Base-by-base conservation (phyloP, 2,888 invertebrate species). In the Xanthorhoe spadicearia region DNA sequence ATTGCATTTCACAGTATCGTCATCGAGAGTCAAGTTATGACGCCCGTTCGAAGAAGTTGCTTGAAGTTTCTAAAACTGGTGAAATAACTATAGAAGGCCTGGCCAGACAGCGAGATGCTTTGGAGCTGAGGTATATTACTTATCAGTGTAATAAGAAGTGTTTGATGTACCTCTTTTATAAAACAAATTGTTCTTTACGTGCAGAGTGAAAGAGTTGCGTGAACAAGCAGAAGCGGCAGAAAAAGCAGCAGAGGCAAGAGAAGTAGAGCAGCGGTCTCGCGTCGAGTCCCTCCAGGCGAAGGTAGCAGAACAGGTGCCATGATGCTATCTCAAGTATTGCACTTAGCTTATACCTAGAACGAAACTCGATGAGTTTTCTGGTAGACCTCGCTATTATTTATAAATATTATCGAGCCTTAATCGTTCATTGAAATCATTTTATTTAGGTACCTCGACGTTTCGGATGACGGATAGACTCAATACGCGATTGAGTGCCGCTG, bases 11-110 rank as follows among this genome's bases (percentile, higher is more conserved):
- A 32, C 78, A 93, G 92, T 87, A 84, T 76, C 92, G 89, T 43
- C 85, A 88, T 62, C 87, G 92, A 10, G 92, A 92, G 72, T 72
- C 83, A 0, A 87, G 83, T 43, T 90, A 82, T 70, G 92, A 92
- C 61, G 85, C 87, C 1, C 84, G 90, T 7, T 89, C 90, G 0
- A 90, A 79, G 74, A 92, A 89, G 71, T 76, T 92, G 61, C 49
- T 88, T 0, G 89, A 92, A 79, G 82, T 87, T 23, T 90, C 93
- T 0, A 92, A 91, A 81, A 90, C 85, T 62, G 92, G 90, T 43
- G 93, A 92, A 83, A 72, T 85, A 0, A 86, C 92, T 0, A 89
- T 92, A 59, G 92, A 91, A 69, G 69, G 86, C 15, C 71, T 93
- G 49, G 85, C 87, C 6, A 85, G 85, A 6, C 93, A 92, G 71